phyloP scores from a whole-genome alignment of 1,140 invertebrate genomes.

The Colletes latitarsis region DNA sequence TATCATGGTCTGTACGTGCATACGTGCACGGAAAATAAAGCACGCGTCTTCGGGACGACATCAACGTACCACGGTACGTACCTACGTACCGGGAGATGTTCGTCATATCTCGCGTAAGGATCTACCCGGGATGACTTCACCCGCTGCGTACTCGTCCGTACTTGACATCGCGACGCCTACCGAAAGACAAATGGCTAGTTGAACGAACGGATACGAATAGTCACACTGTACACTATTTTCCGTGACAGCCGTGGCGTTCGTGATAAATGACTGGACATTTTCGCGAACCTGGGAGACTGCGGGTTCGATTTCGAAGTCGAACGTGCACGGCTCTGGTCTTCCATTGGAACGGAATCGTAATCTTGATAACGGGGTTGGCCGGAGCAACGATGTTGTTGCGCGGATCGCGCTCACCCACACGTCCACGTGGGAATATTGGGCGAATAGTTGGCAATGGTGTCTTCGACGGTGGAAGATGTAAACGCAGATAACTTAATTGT shows the following conservation, averaged over 20 bases:
- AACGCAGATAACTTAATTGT: neutral
- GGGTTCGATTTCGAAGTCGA: neutral
- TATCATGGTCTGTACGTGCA: constrained; percentile 66
- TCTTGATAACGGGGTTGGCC: neutral
- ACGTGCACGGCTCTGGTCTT: neutral
- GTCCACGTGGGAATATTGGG: neutral
- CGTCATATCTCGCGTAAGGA: constrained; percentile 63
- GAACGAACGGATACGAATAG: constrained; percentile 44
- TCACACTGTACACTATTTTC: constrained; percentile 43
- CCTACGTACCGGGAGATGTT: constrained; percentile 50
- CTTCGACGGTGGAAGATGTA: neutral
- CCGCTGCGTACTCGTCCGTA: constrained; percentile 60
- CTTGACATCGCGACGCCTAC: constrained; percentile 55
- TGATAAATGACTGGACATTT: constrained; percentile 46
- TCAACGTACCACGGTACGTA: constrained; percentile 49
- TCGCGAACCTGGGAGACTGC: constrained; percentile 12
- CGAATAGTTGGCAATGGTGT: neutral
- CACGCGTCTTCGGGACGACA: constrained; percentile 51
- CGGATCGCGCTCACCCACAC: neutral
- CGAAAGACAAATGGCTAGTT: constrained; percentile 59
- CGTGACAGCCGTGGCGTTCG: constrained; percentile 6
- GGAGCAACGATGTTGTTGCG: neutral
- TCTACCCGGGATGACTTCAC: constrained; percentile 64
- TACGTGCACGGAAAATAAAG: constrained; percentile 67
- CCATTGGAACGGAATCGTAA: neutral